phyloP scores from a whole-genome alignment of 2,113 vertebrate species.

The Tautogolabrus adspersus region DNA sequence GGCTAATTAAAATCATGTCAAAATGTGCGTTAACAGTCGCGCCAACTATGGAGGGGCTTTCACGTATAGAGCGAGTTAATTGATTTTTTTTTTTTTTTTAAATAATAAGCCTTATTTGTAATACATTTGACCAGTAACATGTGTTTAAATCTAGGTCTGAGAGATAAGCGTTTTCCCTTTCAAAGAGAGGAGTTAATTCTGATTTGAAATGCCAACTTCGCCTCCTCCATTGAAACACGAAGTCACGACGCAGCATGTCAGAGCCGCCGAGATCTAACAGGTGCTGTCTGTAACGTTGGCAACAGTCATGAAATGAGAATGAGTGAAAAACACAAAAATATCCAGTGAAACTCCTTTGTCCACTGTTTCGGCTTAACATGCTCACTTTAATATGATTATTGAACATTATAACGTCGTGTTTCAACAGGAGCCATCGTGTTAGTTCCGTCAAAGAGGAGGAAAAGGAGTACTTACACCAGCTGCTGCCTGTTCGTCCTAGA shows the following conservation, averaged over 20 bases:
- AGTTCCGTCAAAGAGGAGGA: neutral
- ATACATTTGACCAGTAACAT: constrained; percentile 11
- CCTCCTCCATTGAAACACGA: constrained; percentile 60
- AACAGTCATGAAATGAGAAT: constrained; percentile 36
- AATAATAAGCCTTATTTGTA: neutral
- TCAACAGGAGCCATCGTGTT: neutral
- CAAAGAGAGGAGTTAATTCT: neutral
- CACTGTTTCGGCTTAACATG: neutral
- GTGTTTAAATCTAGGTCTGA: neutral
- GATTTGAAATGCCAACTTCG: constrained; percentile 30
- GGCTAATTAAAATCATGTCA: neutral
- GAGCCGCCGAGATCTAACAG: constrained; percentile 76
- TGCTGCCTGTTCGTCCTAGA: constrained; percentile 90
- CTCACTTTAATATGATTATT: neutral
- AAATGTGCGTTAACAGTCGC: neutral
- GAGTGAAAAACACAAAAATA: neutral
- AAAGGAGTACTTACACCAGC: constrained; percentile 89
- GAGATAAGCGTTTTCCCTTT: neutral
- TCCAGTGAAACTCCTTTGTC: neutral
- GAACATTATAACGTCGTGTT: neutral
- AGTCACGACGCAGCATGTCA: constrained; percentile 77
- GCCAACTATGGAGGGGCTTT: too few relatives aligned
- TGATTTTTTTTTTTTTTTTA: neutral
- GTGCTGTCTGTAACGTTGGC: constrained; percentile 60
- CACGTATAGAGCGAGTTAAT: neutral